phyloP scores from a whole-genome alignment of 1,140 invertebrate genomes.

The Hyles vespertilio region DNA sequence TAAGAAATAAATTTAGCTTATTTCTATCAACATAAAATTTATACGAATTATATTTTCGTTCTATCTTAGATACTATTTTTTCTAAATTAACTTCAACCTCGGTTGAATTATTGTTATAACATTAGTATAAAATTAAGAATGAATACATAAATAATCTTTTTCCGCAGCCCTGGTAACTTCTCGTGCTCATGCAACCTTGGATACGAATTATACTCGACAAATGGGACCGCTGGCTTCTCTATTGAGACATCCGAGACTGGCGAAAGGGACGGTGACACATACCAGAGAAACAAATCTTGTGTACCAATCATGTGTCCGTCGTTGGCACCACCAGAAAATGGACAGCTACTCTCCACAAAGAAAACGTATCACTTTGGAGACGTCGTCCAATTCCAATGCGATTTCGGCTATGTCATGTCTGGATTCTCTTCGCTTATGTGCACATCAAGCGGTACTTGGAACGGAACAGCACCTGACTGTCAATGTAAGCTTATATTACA shows the following conservation, averaged over 20 bases:
- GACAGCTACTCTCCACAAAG: constrained; percentile 89
- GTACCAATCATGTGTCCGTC: constrained; percentile 93
- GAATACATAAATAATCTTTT: constrained; percentile 3
- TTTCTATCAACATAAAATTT: too few species aligned
- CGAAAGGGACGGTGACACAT: constrained; percentile 89
- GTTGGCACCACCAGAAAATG: constrained; percentile 90
- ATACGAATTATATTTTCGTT: too few species aligned
- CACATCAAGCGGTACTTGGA: constrained; percentile 94
- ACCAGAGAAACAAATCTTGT: constrained; percentile 96
- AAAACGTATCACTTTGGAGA: constrained; percentile 93
- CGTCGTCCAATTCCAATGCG: constrained; percentile 93
- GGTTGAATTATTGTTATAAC: not conserved
- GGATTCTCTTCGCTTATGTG: constrained; percentile 91
- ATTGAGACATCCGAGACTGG: constrained; percentile 92
- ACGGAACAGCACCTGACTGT: constrained; percentile 94
- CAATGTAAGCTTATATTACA: constrained; percentile 81
- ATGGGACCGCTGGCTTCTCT: constrained; percentile 93
- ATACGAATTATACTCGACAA: constrained; percentile 91
- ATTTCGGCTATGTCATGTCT: constrained; percentile 95
- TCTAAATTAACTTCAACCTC: too few species aligned
- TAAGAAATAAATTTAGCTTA: too few species aligned
- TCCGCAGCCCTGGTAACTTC: constrained; percentile 85
- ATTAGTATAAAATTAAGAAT: not conserved
- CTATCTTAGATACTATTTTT: too few species aligned
- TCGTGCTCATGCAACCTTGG: constrained; percentile 94